Conservation (phyloP, 2,888 invertebrate species). For the Ichneumon xanthorius region DNA sequence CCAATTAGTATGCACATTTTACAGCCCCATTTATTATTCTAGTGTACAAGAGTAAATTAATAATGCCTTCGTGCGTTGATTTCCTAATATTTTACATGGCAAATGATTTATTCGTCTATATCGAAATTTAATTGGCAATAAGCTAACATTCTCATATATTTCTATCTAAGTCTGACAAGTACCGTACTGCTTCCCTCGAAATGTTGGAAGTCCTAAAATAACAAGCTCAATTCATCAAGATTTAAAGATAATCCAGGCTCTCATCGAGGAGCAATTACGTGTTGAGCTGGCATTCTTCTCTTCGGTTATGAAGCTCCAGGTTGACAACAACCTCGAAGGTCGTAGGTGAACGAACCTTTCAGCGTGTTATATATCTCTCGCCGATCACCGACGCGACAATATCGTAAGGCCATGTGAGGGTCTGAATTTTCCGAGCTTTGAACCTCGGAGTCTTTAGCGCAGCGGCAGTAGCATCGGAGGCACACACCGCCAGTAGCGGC, state of each 20-base stretch:
- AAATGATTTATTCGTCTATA: no score
- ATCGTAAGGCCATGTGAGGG: constrained; percentile 46
- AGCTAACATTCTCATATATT: no score
- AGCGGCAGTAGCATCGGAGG: neutral
- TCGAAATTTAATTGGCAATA: no score
- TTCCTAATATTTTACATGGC: no score
- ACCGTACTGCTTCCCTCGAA: no score
- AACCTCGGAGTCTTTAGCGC: constrained; percentile 57
- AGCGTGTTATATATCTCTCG: neutral
- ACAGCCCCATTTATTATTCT: no score
- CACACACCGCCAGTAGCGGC: neutral
- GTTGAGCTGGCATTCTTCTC: constrained; percentile 1
- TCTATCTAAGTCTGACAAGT: no score
- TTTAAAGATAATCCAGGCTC: neutral
- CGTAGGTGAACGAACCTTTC: constrained; percentile 62
- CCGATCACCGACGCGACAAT: constrained; percentile 46
- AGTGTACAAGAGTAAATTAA: no score
- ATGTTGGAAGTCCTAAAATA: neutral
- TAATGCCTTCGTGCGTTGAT: no score
- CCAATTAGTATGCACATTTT: no score
- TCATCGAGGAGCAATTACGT: neutral
- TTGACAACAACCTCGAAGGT: constrained; percentile 54
- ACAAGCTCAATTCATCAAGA: neutral
- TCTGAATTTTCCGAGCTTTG: constrained; percentile 59
- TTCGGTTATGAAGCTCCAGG: constrained; percentile 20